Evolutionary conservation across 1,140 invertebrate genomes (phyloP).

Genomic region (Lycorma delicatula): DNA sequence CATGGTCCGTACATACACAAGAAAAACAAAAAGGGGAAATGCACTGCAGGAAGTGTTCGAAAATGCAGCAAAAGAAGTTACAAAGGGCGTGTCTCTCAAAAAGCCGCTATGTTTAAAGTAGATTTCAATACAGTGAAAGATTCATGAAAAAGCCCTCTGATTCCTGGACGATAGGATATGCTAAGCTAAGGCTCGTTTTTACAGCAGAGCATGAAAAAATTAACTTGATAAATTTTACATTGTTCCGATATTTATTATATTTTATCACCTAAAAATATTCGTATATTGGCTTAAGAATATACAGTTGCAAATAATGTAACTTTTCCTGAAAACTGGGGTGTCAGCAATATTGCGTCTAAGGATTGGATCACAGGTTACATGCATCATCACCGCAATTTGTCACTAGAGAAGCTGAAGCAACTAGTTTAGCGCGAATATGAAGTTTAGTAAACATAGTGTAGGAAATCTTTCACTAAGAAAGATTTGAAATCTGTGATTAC

Average conservation of each 20-base stretch:
- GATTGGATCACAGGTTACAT: slow-evolving; percentile 35
- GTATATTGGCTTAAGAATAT: slow-evolving; percentile 20
- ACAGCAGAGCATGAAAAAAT: too few species aligned
- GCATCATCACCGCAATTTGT: slow-evolving; percentile 32
- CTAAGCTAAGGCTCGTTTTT: too few species aligned
- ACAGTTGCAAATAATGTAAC: slow-evolving; percentile 19
- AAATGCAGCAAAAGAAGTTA: too few species aligned
- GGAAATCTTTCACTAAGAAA: slow-evolving; percentile 31
- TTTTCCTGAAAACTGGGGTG: slow-evolving; percentile 12
- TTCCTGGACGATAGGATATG: too few species aligned
- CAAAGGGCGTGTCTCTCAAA: too few species aligned
- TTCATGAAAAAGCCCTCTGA: too few species aligned
- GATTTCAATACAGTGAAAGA: too few species aligned
- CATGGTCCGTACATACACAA: too few species aligned
- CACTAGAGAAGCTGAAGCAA: slow-evolving; percentile 35
- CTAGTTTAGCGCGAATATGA: slow-evolving; percentile 34
- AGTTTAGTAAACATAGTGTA: slow-evolving; percentile 35
- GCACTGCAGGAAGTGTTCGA: too few species aligned
- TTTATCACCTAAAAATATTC: slow-evolving; percentile 19
- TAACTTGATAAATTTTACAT: slow-evolving; percentile 5
- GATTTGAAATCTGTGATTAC: slow-evolving; percentile 29
- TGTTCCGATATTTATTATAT: slow-evolving; percentile 14
- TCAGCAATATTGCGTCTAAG: slow-evolving; percentile 27
- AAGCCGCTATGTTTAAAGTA: too few species aligned
- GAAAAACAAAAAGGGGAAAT: too few species aligned